phyloP scores from a whole-genome alignment of 2,113 vertebrate species.

The Elachura formosa region DNA sequence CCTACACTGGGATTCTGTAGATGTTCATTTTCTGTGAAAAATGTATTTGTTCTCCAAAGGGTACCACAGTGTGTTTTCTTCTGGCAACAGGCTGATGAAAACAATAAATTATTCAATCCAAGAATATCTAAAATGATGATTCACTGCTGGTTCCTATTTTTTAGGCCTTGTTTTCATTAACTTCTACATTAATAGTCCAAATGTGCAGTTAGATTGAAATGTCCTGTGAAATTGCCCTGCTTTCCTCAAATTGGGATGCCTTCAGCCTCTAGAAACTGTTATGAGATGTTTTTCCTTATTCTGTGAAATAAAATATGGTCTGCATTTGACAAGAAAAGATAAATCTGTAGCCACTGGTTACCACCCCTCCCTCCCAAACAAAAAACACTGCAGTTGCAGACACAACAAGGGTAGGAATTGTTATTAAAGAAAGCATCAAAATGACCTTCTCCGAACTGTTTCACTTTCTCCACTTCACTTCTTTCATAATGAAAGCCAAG shows the following conservation, averaged over 20 bases:
- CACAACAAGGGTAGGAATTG: not conserved
- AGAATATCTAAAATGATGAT: conserved; percentile 4
- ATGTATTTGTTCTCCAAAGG: conserved; percentile 32
- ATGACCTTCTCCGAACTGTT: not conserved
- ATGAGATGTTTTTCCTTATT: conserved; percentile 29
- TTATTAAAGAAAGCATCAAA: conserved; percentile 8
- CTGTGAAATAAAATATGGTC: conserved; percentile 57
- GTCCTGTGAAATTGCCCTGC: conserved; percentile 43
- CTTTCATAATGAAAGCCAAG: conserved; percentile 11
- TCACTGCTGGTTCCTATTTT: not conserved
- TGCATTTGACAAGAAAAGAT: conserved; percentile 51
- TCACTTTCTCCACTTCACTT: not conserved
- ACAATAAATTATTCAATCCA: conserved; percentile 38
- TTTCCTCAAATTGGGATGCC: conserved; percentile 2
- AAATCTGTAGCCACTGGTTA: conserved; percentile 1
- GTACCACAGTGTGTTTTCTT: conserved; percentile 6
- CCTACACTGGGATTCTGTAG: not conserved
- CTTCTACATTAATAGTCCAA: conserved; percentile 43
- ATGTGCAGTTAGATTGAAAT: conserved; percentile 49
- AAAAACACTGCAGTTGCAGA: not conserved
- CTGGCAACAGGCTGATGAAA: conserved; percentile 36
- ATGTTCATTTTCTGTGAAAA: conserved; percentile 35
- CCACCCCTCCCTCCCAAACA: not conserved
- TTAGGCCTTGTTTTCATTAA: conserved; percentile 63
- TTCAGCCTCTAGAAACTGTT: not conserved